A percentile compares a stretch with the other conserved stretches of the same genome.
phyloP scores from a whole-genome alignment of 2,797 vertebrate genomes.

The Linurgus olivaceus region DNA sequence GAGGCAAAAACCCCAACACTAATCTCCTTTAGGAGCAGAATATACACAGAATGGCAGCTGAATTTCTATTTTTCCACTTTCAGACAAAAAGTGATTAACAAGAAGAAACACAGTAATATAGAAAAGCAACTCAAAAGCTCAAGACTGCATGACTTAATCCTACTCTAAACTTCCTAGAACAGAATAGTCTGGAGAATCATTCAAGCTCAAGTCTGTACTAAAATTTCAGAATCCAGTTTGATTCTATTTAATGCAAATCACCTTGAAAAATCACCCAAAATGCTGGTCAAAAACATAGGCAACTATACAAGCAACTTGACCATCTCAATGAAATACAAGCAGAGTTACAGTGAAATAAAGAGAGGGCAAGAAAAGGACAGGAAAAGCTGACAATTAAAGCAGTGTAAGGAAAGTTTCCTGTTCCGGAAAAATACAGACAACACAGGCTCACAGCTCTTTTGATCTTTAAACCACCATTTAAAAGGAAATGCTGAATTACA shows the following conservation, averaged over 20 bases:
- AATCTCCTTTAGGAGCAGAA: not conserved
- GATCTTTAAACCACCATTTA: conserved; percentile 23
- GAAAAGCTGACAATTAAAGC: not conserved
- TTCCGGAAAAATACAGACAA: conserved; percentile 8
- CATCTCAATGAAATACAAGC: not conserved
- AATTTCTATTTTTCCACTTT: not conserved
- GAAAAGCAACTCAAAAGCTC: not conserved
- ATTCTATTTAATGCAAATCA: not conserved
- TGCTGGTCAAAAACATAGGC: not conserved
- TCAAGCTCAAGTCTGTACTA: not conserved
- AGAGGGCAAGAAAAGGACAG: conserved; percentile 21
- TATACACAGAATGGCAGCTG: not conserved
- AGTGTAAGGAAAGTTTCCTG: not conserved
- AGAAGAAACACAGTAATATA: not conserved
- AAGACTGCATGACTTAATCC: not conserved
- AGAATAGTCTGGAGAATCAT: rapidly evolving
- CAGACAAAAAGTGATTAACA: not conserved
- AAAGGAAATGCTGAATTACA: conserved; percentile 44
- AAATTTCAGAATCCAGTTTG: not conserved
- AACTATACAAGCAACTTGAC: not conserved
- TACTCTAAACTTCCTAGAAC: not conserved
- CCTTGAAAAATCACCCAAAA: not conserved
- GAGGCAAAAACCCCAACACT: not conserved
- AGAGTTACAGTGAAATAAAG: not conserved
- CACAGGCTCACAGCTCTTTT: not conserved